These are phyloP conservation scores for Falcaria lacertinaria DNA, from an alignment of 2,888 invertebrate genomes.

Conservation along the genomic window DNA sequence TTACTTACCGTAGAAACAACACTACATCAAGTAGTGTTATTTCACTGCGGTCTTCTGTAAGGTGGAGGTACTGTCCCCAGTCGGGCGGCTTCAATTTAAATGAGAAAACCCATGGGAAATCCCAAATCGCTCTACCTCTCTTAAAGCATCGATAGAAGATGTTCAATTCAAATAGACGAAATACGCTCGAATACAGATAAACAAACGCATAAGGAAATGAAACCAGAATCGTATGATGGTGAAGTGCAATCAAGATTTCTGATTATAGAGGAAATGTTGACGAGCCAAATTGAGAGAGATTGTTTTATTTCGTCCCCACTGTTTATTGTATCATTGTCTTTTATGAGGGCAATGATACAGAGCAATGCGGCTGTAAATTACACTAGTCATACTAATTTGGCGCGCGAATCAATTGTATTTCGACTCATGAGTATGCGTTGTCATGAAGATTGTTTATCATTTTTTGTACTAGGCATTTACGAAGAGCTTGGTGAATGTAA, in stretches of 20 bases:
- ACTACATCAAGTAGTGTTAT: too few relatives aligned
- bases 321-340: background rate
- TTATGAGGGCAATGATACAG: background rate
- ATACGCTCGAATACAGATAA: background rate
- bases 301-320: conserved; percentile 14
- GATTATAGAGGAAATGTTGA: conserved; percentile 10
- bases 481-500: too few relatives aligned
- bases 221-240: too few relatives aligned
- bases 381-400: background rate
- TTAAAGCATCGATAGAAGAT: too few relatives aligned
- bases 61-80: too few relatives aligned
- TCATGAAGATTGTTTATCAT: background rate
- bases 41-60: too few relatives aligned
- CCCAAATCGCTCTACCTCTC: too few relatives aligned
- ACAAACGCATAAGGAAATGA: background rate
- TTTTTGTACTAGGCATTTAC: too few relatives aligned
- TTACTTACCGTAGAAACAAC: too few relatives aligned
- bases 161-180: too few relatives aligned
- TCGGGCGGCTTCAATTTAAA: too few relatives aligned
- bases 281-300: conserved; percentile 10
- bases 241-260: background rate
- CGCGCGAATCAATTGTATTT: background rate
- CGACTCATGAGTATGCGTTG: background rate
- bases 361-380: background rate
- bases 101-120: too few relatives aligned